Base-by-base conservation (phyloP, 2,113 vertebrate species). In the Delphinapterus leucas region DNA sequence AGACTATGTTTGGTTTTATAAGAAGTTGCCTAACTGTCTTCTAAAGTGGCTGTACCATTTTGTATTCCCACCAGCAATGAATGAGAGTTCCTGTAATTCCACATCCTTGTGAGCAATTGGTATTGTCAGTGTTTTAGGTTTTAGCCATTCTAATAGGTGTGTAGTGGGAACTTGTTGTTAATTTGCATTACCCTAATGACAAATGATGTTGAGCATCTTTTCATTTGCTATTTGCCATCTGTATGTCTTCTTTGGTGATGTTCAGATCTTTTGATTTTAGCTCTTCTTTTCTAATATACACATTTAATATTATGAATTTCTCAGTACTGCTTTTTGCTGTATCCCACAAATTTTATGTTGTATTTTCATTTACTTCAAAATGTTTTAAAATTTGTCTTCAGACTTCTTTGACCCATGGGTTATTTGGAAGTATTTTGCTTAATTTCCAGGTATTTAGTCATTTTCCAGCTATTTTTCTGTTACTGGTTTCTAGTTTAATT, bases 401-500 rank as follows among this genome's bases (percentile, higher is more conserved):
- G 83, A 89, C 21, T 26, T 86, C 38, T 92, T 95, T 90, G 41
- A 38, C 41, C 25, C 23, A 41, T 83, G 36, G 47, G 7, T 95
- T 94, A 73, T 49, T 95, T 92, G 58, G 58, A 92, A 86, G 5
- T 73, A 0, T 49, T 11, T 71, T 73, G 7, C 84, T 94, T 88
- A 76, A 97, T 96, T 96, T 96, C 9, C 53, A 95, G 10, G 33
- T 58, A 74, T 65, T 41, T 89, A 23, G 26, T 28, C 11, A 80
- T 80, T 96, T 95, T 87, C 53, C 33, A 96, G 23, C 33, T 68
- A 17, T 74, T 93, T 93, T 88, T 90, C 81, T 70, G 25, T 80
- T 68, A 88, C 38, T 95, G 53, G 25, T 68, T 95, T 91, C 71
- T 91, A 96, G 65, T 70, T 88, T 96, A 92, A 95, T 92, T 95